These are phyloP conservation scores for Tyto alba DNA, from an alignment of 2,113 vertebrate species.

Conservation along the genomic window DNA sequence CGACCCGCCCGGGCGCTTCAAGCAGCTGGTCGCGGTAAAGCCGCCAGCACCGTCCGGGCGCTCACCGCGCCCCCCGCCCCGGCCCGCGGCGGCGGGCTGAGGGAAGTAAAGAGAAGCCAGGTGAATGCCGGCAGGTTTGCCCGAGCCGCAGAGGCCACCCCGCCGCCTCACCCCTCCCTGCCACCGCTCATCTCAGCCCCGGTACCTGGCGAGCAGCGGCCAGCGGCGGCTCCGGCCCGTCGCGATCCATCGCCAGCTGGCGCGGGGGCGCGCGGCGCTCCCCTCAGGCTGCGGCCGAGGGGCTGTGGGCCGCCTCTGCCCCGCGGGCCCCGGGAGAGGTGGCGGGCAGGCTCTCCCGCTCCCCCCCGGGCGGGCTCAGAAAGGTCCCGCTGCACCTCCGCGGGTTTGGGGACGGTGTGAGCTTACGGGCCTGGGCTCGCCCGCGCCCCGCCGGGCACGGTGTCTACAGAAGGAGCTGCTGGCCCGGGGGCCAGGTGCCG, in stretches of 20 bases:
- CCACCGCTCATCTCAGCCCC: background rate
- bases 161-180: background rate
- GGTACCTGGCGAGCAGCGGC: background rate
- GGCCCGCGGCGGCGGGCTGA: background rate
- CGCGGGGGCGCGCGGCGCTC: background rate
- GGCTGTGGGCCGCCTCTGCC: too few species aligned
- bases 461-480: accelerated
- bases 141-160: background rate
- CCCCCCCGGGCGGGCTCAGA: background rate
- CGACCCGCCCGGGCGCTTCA: background rate
- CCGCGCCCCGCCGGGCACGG: background rate
- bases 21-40: background rate
- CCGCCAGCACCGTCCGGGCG: background rate
- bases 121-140: background rate
- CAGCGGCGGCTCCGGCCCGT: background rate
- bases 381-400: background rate
- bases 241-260: background rate
- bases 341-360: background rate
- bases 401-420: too few species aligned
- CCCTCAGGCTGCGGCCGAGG: background rate
- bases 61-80: background rate
- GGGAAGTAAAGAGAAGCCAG: too few species aligned
- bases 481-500: background rate
- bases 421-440: accelerated
- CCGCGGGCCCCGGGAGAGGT: too few species aligned